Percentiles rank a stretch among this genome's conserved stretches.
phyloP scores from a whole-genome alignment of 1,140 invertebrate species.

The Pseudomyrmex sp. region DNA sequence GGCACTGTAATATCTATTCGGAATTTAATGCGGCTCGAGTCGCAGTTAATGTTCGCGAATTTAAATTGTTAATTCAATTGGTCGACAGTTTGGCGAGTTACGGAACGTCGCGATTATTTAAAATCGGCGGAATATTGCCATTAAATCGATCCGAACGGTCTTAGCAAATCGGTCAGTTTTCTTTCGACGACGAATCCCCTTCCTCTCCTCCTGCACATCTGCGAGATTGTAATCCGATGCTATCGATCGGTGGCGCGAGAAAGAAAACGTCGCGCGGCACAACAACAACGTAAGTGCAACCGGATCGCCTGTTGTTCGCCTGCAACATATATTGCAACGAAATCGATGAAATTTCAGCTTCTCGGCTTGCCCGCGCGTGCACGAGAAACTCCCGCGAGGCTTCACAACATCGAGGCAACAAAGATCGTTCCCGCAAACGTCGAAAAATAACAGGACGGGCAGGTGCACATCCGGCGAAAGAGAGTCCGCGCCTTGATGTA shows the following conservation, averaged over 20 bases:
- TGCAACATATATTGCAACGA: background rate
- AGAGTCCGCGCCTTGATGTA: constrained; percentile 15
- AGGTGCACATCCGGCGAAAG: constrained; percentile 14
- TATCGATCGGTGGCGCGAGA: constrained; percentile 14
- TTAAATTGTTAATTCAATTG: background rate
- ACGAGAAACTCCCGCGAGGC: constrained; percentile 16
- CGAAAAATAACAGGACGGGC: constrained; percentile 36
- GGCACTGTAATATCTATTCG: background rate
- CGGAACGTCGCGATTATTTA: background rate
- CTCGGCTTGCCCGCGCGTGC: background rate
- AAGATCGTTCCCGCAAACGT: background rate
- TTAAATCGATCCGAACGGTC: too few species aligned
- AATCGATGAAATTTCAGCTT: constrained; percentile 57
- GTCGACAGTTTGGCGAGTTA: background rate
- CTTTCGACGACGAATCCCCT: background rate
- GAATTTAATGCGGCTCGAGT: too few species aligned
- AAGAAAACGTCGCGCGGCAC: background rate
- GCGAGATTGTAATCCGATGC: background rate
- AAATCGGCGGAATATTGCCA: background rate
- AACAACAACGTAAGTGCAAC: constrained; percentile 6
- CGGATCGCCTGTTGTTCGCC: constrained; percentile 16
- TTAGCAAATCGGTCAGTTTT: too few species aligned
- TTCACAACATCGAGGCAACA: background rate
- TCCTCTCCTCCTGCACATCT: background rate
- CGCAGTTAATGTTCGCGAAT: background rate